Conservation (phyloP, 2,797 vertebrate species). For the Brotula barbata region DNA sequence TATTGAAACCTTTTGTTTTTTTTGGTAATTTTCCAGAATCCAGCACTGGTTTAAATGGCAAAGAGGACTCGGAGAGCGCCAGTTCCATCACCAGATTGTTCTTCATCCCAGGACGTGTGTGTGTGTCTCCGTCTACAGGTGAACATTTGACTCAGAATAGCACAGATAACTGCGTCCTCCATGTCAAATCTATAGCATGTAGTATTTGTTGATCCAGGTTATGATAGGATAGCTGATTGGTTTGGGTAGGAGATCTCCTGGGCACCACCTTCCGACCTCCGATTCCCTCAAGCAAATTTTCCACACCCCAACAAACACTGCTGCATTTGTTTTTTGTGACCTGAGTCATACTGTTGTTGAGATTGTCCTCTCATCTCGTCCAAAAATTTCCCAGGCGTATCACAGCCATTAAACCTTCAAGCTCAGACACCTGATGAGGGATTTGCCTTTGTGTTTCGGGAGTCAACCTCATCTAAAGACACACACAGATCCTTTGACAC, state of each 20-base stretch:
- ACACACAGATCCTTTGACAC: neutral
- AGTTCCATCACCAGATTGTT: constrained; percentile 72
- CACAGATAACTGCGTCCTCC: neutral
- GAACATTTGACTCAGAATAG: constrained; percentile 18
- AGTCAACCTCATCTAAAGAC: neutral
- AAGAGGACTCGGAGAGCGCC: constrained; percentile 51
- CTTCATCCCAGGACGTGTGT: constrained; percentile 75
- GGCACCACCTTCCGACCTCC: neutral
- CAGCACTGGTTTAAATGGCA: constrained; percentile 23
- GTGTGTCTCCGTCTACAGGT: constrained; percentile 71
- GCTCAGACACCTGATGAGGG: neutral
- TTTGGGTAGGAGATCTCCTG: neutral
- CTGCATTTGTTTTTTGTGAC: constrained; percentile 11
- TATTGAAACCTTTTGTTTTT: constrained; percentile 6
- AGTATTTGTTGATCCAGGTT: neutral
- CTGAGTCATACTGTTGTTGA: neutral
- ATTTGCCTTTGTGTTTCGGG: constrained; percentile 7
- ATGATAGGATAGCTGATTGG: neutral
- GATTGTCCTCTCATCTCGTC: neutral
- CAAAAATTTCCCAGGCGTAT: constrained; percentile 3
- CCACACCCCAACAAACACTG: neutral
- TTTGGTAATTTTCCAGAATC: constrained; percentile 11
- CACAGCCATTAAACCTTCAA: neutral
- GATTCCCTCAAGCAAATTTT: neutral
- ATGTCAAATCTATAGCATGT: neutral